Evolutionary conservation across 2,888 invertebrate species (phyloP), one percentile per base, ranked within the genome.

Genomic region (Odontothrips loti): DNA sequence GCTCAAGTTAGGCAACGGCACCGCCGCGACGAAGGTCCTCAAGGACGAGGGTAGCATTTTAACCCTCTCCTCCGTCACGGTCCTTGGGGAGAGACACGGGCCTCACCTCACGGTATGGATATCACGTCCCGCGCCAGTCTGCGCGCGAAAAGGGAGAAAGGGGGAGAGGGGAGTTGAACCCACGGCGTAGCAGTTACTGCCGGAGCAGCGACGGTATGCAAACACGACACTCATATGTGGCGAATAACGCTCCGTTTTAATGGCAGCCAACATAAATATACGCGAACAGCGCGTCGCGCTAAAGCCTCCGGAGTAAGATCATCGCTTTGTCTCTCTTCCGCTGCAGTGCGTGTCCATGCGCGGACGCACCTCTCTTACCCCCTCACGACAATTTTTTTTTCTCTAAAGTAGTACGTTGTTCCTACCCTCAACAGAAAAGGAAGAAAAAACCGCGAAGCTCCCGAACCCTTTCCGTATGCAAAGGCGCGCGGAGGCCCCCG

Each of bases 211-310:
- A 6, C 11, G 23, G 68, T 27, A 75, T 75, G 68, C 68, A 75
- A 75, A 75, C 68, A 75, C 68, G 68, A 75, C 68, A 75, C 68
- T 75, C 68, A 27, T 75, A 75, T 75, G 68, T 27, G 68, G 68
- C 23, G 68, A 75, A 75, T 23, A 43, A 75, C 68, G 68, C 68
- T 75, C 68, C 27, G 68, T 9, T 75, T 75, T 75, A 75, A 75
- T 75, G 68, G 23, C 68, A 23, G 23, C 68, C 68, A 75, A 75
- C 68, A 75, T 75, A 75, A 75, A 75, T 27, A 75, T 27, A 10
- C 15, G 15, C 51, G 58, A 17, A 20, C 58, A 6, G 34, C 34
- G 34, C 34, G 34, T 6, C 34, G 34, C 34, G 34, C 34, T 6
- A 6, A 43, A 6, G 6, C 34, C 51, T 51, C 51, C n/a, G n/a